Conservation (phyloP, 1,140 invertebrate species). For the Colletes latitarsis region DNA sequence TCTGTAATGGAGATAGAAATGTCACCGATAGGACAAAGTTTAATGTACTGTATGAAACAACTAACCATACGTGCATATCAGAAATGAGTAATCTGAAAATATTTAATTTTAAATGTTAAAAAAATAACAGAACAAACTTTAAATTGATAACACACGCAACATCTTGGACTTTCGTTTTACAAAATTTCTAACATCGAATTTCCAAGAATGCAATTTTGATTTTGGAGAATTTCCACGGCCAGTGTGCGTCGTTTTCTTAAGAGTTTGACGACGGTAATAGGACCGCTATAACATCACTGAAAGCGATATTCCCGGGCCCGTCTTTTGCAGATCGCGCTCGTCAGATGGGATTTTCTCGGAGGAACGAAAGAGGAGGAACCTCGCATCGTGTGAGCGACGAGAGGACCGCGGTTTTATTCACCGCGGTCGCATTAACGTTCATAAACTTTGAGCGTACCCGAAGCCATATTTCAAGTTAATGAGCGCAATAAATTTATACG, state of each 20-base stretch:
- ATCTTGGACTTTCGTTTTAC: too few relatives aligned
- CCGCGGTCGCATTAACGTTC: constrained; percentile 71
- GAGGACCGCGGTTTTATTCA: constrained; percentile 53
- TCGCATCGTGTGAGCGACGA: constrained; percentile 54
- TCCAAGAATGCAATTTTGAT: background rate
- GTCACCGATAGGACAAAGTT: too few relatives aligned
- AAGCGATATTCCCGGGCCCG: constrained; percentile 30
- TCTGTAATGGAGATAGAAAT: too few relatives aligned
- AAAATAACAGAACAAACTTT: too few relatives aligned
- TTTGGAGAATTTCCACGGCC: background rate
- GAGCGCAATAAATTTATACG: constrained; percentile 74
- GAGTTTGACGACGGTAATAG: constrained; percentile 11
- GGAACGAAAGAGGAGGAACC: background rate
- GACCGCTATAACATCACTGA: background rate
- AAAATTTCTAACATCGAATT: too few relatives aligned
- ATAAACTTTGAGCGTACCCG: constrained; percentile 71
- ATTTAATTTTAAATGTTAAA: too few relatives aligned
- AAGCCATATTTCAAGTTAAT: constrained; percentile 73
- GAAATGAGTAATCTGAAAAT: too few relatives aligned
- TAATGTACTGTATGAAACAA: too few relatives aligned
- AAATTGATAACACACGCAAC: too few relatives aligned
- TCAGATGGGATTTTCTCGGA: constrained; percentile 50
- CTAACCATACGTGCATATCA: too few relatives aligned
- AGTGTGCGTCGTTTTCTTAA: too few relatives aligned
- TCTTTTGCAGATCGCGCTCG: constrained; percentile 10